Conservation (phyloP, 2,113 vertebrate species). For the Platysteira castanea region DNA sequence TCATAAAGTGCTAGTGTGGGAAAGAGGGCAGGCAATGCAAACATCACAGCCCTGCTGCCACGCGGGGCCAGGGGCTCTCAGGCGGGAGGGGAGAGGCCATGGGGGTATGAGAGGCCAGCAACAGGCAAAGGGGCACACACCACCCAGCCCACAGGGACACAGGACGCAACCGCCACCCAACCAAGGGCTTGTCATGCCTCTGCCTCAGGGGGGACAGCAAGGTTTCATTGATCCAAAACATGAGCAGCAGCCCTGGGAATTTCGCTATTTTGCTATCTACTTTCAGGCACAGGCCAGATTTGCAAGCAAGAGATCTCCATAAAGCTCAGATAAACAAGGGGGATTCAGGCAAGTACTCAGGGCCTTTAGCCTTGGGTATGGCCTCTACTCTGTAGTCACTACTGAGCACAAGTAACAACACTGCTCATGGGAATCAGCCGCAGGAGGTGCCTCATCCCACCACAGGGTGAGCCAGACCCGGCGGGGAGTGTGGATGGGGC, state of each 20-base stretch:
- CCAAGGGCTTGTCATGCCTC: background rate
- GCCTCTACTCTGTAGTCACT: background rate
- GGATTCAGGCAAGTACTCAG: background rate
- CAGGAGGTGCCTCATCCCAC: background rate
- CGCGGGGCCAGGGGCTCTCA: rapidly evolving
- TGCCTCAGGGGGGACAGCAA: background rate
- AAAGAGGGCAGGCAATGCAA: background rate
- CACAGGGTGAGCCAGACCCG: background rate
- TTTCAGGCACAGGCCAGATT: background rate
- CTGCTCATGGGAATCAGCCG: background rate
- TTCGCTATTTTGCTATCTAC: background rate
- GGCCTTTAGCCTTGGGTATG: background rate
- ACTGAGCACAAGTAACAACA: background rate
- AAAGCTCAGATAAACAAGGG: background rate
- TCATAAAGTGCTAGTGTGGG: conserved; percentile 46
- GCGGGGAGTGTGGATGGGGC: rapidly evolving
- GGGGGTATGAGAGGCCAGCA: background rate
- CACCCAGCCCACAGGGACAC: background rate
- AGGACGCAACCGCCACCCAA: background rate
- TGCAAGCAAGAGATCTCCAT: background rate
- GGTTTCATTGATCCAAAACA: background rate
- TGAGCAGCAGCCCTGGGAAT: background rate
- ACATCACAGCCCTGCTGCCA: background rate
- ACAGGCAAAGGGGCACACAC: background rate
- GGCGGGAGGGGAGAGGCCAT: background rate